Evolutionary conservation across 2,113 vertebrate genomes (phyloP).

Genomic region (Lipotes vexillifer): DNA sequence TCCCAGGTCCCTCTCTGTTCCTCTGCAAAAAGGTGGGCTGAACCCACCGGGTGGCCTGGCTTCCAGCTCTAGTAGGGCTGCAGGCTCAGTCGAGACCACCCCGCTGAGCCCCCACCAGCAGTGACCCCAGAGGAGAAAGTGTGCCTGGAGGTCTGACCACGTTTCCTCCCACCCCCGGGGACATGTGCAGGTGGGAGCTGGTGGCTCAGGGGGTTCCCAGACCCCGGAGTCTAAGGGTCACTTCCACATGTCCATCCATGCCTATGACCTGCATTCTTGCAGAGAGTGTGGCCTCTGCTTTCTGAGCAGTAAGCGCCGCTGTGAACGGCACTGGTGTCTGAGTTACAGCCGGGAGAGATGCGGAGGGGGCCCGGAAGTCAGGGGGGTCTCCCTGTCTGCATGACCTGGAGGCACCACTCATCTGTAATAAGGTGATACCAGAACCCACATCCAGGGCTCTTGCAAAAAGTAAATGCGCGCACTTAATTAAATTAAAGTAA

Average conservation of each 20-base stretch:
- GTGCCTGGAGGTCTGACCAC: not conserved
- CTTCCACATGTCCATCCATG: not conserved
- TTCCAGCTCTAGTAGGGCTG: not conserved
- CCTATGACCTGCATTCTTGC: not conserved
- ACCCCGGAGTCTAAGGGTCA: not conserved
- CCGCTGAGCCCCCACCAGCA: accelerated
- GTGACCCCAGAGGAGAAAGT: not conserved
- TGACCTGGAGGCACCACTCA: not conserved
- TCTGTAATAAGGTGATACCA: no score
- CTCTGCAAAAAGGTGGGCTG: not conserved
- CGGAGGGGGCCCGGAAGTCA: no score
- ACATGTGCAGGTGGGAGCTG: not conserved
- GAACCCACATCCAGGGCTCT: not conserved
- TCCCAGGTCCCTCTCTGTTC: not conserved
- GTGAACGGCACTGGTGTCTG: not conserved
- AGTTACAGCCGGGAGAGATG: not conserved
- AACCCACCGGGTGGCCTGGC: not conserved
- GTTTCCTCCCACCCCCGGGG: not conserved
- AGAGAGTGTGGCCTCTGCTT: not conserved
- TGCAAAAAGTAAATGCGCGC: not conserved
- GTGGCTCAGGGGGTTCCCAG: not conserved
- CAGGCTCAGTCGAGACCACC: not conserved
- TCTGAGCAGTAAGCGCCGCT: not conserved
- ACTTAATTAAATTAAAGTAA: not conserved
- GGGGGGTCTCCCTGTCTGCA: not conserved